Percentiles rank a stretch among this genome's conserved stretches.
Conservation (phyloP, 92 coral and sea anemone species). For the Palythoa grandiflora region DNA sequence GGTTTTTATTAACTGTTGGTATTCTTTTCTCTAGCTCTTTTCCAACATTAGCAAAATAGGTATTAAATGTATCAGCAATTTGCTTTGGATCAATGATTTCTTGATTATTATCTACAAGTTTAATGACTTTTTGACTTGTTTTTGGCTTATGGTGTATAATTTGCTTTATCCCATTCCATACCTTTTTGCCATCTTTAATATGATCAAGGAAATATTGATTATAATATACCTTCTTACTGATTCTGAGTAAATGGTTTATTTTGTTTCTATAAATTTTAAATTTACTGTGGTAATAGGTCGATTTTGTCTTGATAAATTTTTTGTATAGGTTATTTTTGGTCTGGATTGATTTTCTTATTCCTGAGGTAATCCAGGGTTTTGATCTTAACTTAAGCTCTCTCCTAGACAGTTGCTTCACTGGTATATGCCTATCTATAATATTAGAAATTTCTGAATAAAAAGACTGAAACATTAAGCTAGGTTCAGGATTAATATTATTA, state of each 20-base stretch:
- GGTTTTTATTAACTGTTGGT: constrained; percentile 44
- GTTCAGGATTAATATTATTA: no score
- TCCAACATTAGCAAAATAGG: background rate
- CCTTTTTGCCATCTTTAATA: background rate
- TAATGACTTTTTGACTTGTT: background rate
- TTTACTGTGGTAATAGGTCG: background rate
- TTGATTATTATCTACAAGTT: no score
- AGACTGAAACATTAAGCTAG: no score
- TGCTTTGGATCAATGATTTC: background rate
- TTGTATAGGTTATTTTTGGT: background rate
- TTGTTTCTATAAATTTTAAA: constrained; percentile 21
- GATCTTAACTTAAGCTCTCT: constrained; percentile 59
- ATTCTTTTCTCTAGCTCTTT: background rate
- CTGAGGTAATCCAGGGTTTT: constrained; percentile 59
- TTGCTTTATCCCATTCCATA: constrained; percentile 58
- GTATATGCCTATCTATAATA: constrained; percentile 32
- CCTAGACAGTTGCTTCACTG: constrained; percentile 31
- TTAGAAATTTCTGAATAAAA: constrained; percentile 12
- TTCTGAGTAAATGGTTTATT: background rate
- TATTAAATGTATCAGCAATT: no score
- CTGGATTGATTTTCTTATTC: constrained; percentile 40
- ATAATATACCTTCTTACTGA: background rate
- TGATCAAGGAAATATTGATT: no score
- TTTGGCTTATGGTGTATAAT: background rate
- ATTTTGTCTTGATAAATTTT: constrained; percentile 60